phyloP scores from a whole-genome alignment of 30 jellyfish, hydroid and myxozoan species.

The Chironex yamaguchii region DNA sequence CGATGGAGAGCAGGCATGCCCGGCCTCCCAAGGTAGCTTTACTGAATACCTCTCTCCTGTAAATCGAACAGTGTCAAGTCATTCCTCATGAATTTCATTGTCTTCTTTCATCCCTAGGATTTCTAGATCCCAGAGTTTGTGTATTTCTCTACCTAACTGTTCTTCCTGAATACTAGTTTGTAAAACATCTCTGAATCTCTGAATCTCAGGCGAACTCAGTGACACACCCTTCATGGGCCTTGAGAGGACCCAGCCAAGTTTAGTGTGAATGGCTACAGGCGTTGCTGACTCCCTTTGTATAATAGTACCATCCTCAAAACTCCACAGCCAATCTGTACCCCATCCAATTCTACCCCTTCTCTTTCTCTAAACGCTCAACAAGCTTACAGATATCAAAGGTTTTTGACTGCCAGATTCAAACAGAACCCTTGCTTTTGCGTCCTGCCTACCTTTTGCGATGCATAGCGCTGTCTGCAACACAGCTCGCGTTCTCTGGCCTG shows the following conservation, averaged over 20 bases:
- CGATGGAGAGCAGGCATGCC: no score
- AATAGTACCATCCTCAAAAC: slow-evolving; percentile 11
- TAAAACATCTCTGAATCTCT: no score
- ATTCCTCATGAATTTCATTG: slow-evolving; percentile 6
- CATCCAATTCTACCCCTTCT: slow-evolving; percentile 14
- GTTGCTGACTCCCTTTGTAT: slow-evolving; percentile 34
- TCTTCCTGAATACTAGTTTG: background rate
- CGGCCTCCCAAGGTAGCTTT: slow-evolving; percentile 52
- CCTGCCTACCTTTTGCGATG: no score
- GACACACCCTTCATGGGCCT: slow-evolving; percentile 6
- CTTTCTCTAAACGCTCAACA: no score
- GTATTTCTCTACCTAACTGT: background rate
- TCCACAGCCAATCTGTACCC: no score
- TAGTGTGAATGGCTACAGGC: slow-evolving; percentile 39
- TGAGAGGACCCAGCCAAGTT: slow-evolving; percentile 47
- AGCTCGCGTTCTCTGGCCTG: no score
- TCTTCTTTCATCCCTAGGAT: slow-evolving; percentile 43
- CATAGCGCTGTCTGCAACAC: no score
- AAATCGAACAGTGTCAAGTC: slow-evolving; percentile 4
- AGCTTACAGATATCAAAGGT: no score
- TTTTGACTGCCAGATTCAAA: no score
- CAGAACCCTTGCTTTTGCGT: no score
- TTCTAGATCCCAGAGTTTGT: slow-evolving; percentile 48
- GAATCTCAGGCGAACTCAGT: no score
- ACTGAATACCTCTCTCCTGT: slow-evolving; percentile 43